These are phyloP conservation scores for Lucifuga dentata DNA, from an alignment of 2,113 vertebrate species.

Conservation along the genomic window DNA sequence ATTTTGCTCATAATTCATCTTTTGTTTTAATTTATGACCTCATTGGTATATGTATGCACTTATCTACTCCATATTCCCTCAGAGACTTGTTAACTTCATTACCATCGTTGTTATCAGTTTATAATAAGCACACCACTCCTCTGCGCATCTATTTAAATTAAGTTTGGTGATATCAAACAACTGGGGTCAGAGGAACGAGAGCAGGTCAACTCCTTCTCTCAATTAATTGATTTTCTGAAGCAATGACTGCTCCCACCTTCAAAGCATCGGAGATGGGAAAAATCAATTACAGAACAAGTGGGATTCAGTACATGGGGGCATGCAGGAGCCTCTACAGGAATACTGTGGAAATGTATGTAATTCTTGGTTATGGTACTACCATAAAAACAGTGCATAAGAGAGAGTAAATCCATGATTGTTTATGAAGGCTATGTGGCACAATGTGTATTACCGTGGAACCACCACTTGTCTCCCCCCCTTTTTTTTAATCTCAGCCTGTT, in stretches of 20 bases:
- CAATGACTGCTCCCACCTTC: constrained; percentile 48
- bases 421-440: constrained; percentile 1
- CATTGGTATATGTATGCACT: background rate
- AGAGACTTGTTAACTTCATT: constrained; percentile 35
- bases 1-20: background rate
- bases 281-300: constrained; percentile 73
- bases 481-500: too few relatives aligned
- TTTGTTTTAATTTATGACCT: constrained; percentile 28
- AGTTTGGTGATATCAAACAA: constrained; percentile 54
- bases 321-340: background rate
- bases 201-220: constrained; percentile 47
- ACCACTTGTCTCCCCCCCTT: background rate
- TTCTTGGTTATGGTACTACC: background rate
- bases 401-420: constrained; percentile 1
- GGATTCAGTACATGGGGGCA: constrained; percentile 50
- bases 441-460: background rate
- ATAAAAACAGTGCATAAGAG: background rate
- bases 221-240: constrained; percentile 69
- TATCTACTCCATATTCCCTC: background rate
- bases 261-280: constrained; percentile 60
- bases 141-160: constrained; percentile 45
- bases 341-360: constrained; percentile 1
- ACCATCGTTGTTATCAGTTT: constrained; percentile 26
- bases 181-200: constrained; percentile 23
- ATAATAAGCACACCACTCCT: constrained; percentile 13